These are phyloP conservation scores for Oryzias sinensis DNA, from an alignment of 2,797 vertebrate species.

Conservation along the genomic window DNA sequence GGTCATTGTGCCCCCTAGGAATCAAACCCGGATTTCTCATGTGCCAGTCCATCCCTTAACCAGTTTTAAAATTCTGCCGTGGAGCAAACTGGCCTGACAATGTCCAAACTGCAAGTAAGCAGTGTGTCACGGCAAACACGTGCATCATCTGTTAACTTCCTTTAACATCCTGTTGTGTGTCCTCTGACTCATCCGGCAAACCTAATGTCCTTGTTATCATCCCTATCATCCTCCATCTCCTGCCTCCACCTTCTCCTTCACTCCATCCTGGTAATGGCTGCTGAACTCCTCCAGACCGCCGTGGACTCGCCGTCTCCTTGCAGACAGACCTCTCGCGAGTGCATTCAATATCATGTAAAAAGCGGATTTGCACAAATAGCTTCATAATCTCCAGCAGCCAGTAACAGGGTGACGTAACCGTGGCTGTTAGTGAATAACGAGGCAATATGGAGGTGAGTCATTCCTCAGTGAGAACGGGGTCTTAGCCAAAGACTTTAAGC, in stretches of 20 bases:
- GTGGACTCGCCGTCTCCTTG: constrained; percentile 45
- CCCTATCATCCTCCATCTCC: constrained; percentile 22
- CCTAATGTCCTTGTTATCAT: constrained; percentile 29
- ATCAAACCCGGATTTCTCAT: too few species aligned
- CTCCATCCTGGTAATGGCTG: constrained; percentile 30
- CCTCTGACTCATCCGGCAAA: constrained; percentile 13
- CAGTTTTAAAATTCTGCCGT: background rate
- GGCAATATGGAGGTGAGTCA: constrained; percentile 72
- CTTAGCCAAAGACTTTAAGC: constrained; percentile 76
- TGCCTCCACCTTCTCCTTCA: constrained; percentile 30
- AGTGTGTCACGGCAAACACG: background rate
- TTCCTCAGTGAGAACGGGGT: constrained; percentile 67
- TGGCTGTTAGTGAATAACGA: constrained; percentile 69
- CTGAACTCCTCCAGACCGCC: constrained; percentile 43
- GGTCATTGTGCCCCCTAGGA: too few species aligned
- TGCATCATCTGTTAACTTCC: constrained; percentile 18
- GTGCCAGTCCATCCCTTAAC: too few species aligned
- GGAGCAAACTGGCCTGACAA: too few species aligned
- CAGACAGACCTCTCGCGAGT: constrained; percentile 46
- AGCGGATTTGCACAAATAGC: constrained; percentile 70
- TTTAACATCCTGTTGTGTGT: constrained; percentile 8
- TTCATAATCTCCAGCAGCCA: constrained; percentile 67
- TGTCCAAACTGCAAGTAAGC: too few species aligned
- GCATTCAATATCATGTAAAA: constrained; percentile 71
- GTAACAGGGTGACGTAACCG: constrained; percentile 74